Conservation (phyloP, 1,140 invertebrate genomes). For the Papilio machaon region DNA sequence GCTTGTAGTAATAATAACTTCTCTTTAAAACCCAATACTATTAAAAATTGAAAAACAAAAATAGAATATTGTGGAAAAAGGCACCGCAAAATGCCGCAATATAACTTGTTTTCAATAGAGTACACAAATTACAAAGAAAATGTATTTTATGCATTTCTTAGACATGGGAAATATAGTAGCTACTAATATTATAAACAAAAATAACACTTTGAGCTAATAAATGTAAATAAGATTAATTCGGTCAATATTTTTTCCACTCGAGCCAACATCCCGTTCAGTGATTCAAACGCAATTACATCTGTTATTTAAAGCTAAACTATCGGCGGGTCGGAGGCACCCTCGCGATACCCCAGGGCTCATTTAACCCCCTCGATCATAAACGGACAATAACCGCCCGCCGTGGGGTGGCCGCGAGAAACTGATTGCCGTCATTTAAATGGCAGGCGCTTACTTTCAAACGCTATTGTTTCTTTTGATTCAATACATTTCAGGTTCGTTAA, state of each 20-base stretch:
- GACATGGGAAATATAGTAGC: too few species aligned
- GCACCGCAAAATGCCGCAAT: too few species aligned
- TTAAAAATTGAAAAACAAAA: too few species aligned
- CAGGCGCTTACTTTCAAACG: conserved; percentile 51
- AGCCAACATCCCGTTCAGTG: conserved; percentile 51
- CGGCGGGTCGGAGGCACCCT: conserved; percentile 57
- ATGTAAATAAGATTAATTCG: conserved; percentile 18
- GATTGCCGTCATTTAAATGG: conserved; percentile 60
- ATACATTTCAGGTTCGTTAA: background rate
- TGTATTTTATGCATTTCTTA: background rate
- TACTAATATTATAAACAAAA: too few species aligned
- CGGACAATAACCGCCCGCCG: conserved; percentile 58
- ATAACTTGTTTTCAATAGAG: too few species aligned
- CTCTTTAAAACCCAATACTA: too few species aligned
- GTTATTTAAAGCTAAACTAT: conserved; percentile 73
- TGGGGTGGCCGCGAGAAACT: conserved; percentile 55
- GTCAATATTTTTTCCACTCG: conserved; percentile 52
- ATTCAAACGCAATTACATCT: conserved; percentile 78
- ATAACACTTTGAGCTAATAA: background rate
- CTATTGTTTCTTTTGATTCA: conserved; percentile 50
- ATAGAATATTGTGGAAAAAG: too few species aligned
- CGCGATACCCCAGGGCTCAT: conserved; percentile 55
- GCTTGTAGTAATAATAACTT: too few species aligned
- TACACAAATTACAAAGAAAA: background rate
- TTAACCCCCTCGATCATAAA: conserved; percentile 65